Evolutionary conservation across 2,113 vertebrate species (phyloP).

Genomic region (Uropsilus gracilis): DNA sequence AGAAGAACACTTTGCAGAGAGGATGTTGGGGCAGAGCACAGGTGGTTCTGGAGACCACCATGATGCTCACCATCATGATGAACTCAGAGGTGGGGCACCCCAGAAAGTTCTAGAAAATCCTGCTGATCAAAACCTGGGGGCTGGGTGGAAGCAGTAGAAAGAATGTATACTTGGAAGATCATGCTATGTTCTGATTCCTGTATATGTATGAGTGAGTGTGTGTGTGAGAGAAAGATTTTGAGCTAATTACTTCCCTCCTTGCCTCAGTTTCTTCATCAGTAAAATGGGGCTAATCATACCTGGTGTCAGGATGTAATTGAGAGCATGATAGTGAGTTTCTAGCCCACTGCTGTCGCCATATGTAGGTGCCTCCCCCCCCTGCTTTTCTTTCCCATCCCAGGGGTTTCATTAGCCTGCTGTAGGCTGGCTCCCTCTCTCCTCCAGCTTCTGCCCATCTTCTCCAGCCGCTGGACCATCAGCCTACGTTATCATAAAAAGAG

Average conservation of each 20-base stretch:
- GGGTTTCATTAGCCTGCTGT: conserved; percentile 39
- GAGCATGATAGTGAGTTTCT: not conserved
- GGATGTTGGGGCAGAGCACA: not conserved
- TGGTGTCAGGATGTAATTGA: not conserved
- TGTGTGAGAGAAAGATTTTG: not conserved
- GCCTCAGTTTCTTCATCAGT: conserved; percentile 60
- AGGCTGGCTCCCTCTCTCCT: not conserved
- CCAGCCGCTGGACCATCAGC: conserved; percentile 79
- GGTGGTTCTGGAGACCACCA: not conserved
- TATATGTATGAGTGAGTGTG: not conserved
- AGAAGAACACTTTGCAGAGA: not conserved
- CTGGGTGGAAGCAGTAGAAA: not conserved
- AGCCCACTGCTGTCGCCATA: not conserved
- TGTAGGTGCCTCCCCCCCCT: fast-evolving
- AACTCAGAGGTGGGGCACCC: not conserved
- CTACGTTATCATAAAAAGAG: conserved; percentile 82
- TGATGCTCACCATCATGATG: not conserved
- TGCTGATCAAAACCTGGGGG: not conserved
- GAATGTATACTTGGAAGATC: not conserved
- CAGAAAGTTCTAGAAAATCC: not conserved
- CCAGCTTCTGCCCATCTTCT: conserved; percentile 41
- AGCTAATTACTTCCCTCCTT: not conserved
- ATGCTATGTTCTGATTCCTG: not conserved
- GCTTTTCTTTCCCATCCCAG: not conserved
- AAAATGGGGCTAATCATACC: not conserved